Evolutionary conservation across 2,888 invertebrate species (phyloP).

Genomic region (Cantharis flavilabris): DNA sequence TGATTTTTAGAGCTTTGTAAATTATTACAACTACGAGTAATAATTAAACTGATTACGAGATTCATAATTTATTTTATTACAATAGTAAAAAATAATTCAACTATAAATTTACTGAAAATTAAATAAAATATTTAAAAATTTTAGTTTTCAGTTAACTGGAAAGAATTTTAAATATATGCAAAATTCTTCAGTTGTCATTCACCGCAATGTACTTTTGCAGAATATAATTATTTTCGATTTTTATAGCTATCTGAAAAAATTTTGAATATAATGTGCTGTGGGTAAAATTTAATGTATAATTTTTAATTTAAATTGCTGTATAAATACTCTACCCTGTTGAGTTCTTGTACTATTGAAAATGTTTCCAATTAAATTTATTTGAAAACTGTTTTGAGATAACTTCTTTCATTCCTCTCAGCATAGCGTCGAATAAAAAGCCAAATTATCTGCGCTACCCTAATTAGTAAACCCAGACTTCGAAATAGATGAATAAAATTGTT

Average conservation of each 20-base stretch:
- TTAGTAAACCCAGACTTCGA: slow-evolving; percentile 32
- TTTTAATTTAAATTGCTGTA: slow-evolving; percentile 10
- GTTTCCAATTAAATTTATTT: slow-evolving; percentile 35
- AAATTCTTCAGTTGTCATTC: neutral
- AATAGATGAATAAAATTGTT: slow-evolving; percentile 39
- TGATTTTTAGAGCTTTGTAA: neutral
- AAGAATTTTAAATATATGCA: no score
- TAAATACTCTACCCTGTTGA: slow-evolving; percentile 10
- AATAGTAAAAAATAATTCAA: neutral
- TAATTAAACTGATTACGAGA: neutral
- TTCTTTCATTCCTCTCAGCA: slow-evolving; percentile 36
- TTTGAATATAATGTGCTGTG: neutral
- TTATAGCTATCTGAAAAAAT: neutral
- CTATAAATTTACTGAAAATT: no score
- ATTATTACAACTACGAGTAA: neutral
- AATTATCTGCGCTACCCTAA: slow-evolving; percentile 38
- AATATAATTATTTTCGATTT: neutral
- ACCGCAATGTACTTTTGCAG: neutral
- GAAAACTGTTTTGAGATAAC: slow-evolving; percentile 30
- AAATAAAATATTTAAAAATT: no score
- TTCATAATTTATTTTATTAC: neutral
- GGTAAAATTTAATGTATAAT: neutral
- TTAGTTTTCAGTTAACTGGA: no score
- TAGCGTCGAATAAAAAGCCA: slow-evolving; percentile 30
- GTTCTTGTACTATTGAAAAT: slow-evolving; percentile 17